Evolutionary conservation across 2,797 vertebrate genomes (phyloP).

Genomic region (Myripristis murdjan): DNA sequence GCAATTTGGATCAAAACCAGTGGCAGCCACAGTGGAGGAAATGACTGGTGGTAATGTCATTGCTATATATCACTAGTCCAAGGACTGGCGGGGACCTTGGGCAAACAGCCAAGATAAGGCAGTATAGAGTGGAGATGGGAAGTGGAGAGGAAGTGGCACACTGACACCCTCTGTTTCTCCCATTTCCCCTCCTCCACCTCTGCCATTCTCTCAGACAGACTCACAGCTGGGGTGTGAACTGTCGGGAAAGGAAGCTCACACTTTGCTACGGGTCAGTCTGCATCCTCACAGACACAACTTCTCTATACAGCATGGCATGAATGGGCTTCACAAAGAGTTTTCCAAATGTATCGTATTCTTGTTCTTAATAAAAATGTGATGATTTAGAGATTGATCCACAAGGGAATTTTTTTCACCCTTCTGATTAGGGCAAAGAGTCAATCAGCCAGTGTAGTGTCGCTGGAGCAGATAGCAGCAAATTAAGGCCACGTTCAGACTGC

Average conservation of each 20-base stretch:
- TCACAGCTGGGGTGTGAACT: conserved; percentile 73
- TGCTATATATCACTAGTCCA: conserved; percentile 27
- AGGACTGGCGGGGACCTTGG: conserved; percentile 46
- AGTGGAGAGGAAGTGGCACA: conserved; percentile 39
- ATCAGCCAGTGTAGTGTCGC: no score
- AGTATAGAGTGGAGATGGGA: conserved; percentile 35
- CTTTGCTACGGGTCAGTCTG: conserved; percentile 73
- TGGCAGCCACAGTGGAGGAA: conserved; percentile 35
- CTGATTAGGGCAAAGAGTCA: no score
- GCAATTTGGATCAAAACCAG: conserved; percentile 35
- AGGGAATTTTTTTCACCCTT: not conserved
- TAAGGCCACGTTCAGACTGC: no score
- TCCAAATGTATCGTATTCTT: not conserved
- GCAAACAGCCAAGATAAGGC: conserved; percentile 43
- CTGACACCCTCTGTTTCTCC: conserved; percentile 33
- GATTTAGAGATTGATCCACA: no score
- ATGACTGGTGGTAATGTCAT: conserved; percentile 29
- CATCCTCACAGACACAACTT: conserved; percentile 53
- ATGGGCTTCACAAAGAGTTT: not conserved
- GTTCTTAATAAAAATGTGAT: not conserved
- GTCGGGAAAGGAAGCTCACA: conserved; percentile 54
- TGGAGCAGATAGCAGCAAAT: no score
- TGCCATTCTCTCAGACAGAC: conserved; percentile 60
- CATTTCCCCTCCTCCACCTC: conserved; percentile 20
- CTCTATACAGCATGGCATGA: conserved; percentile 9